Evolutionary conservation across 2,113 vertebrate species (phyloP).

Genomic region (Shinisaurus crocodilurus): DNA sequence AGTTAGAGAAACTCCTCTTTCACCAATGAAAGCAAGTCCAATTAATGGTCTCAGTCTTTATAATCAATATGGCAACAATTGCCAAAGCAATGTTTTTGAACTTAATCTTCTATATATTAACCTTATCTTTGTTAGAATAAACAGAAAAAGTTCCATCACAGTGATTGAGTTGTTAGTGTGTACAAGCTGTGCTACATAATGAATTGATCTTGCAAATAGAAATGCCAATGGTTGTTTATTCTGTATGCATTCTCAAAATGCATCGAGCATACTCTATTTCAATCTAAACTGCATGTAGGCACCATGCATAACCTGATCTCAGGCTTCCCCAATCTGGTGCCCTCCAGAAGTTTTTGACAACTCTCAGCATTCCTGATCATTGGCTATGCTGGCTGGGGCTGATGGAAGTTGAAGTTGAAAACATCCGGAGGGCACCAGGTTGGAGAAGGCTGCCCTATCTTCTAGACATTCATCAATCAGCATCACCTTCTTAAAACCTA

Average conservation of each 20-base stretch:
- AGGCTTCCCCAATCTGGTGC: too few species aligned
- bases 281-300: not conserved
- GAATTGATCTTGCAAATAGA: not conserved
- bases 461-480: not conserved
- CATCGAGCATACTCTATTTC: not conserved
- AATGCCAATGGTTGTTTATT: not conserved
- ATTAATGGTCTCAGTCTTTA: not conserved
- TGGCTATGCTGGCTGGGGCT: too few species aligned
- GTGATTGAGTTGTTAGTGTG: not conserved
- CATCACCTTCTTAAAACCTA: not conserved
- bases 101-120: not conserved
- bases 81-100: not conserved
- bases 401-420: too few species aligned
- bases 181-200: not conserved
- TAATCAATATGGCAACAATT: not conserved
- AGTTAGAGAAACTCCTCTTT: not conserved
- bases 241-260: not conserved
- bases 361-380: too few species aligned
- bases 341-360: too few species aligned
- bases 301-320: too few species aligned
- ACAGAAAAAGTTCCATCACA: not conserved
- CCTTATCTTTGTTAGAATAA: not conserved
- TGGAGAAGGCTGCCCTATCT: too few species aligned
- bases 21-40: not conserved
- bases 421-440: too few species aligned